A percentile compares a stretch with the other conserved stretches of the same genome.
Evolutionary conservation across 2,888 invertebrate genomes (phyloP).

Genomic region (Bugula neritina): DNA sequence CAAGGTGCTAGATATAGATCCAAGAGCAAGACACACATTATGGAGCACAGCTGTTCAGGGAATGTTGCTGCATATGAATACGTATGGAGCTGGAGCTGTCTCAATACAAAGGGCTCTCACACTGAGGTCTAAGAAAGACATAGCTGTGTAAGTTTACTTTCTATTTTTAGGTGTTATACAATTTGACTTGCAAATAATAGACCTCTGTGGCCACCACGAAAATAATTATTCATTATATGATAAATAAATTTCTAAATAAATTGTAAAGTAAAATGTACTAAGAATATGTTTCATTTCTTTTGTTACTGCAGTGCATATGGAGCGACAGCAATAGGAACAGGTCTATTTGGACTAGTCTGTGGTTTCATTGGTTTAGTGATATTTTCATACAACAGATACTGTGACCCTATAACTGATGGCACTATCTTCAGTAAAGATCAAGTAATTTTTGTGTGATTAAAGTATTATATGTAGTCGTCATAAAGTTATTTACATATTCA

Average conservation of each 20-base stretch:
- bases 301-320: neutral
- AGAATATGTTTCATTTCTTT: too few species aligned
- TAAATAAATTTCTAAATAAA: too few species aligned
- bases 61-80: neutral
- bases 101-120: neutral
- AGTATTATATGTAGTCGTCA: too few species aligned
- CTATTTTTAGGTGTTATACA: too few species aligned
- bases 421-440: constrained; percentile 55
- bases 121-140: neutral
- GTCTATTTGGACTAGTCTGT: constrained; percentile 54
- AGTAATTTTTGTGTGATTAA: too few species aligned
- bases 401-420: constrained; percentile 75
- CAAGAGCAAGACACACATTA: neutral
- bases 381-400: constrained; percentile 71
- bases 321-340: neutral
- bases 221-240: too few species aligned
- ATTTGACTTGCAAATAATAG: too few species aligned
- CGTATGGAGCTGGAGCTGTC: neutral
- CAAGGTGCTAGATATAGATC: neutral
- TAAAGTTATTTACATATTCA: too few species aligned
- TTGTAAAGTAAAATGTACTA: too few species aligned
- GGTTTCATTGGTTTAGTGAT: constrained; percentile 80
- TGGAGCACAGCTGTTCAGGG: neutral
- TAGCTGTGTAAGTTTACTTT: neutral
- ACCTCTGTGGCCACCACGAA: too few species aligned